These are phyloP conservation scores for Pitta sordida DNA, from an alignment of 2,113 vertebrate species.

Conservation along the genomic window DNA sequence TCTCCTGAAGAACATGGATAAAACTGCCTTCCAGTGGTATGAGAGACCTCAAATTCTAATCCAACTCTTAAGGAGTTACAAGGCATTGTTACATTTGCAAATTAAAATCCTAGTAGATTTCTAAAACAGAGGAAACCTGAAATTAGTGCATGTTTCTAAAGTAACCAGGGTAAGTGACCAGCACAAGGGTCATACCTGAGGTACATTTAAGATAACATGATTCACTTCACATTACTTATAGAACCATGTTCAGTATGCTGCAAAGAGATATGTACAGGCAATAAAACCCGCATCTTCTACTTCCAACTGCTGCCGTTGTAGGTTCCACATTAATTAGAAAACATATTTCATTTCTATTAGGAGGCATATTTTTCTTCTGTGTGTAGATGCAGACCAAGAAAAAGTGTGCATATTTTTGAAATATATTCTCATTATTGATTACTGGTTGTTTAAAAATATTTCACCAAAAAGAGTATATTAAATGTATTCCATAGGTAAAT, in stretches of 20 bases:
- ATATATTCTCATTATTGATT: neutral
- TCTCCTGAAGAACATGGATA: neutral
- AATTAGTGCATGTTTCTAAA: neutral
- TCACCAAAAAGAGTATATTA: neutral
- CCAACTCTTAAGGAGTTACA: neutral
- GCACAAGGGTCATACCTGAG: neutral
- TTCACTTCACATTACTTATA: neutral
- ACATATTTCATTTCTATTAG: neutral
- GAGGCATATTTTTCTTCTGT: slow-evolving; percentile 36
- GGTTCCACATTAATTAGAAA: neutral
- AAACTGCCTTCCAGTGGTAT: neutral
- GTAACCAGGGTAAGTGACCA: neutral
- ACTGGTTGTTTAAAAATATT: neutral
- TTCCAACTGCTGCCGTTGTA: neutral
- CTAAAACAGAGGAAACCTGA: neutral
- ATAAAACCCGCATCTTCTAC: neutral
- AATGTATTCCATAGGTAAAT: slow-evolving; percentile 36
- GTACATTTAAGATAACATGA: neutral
- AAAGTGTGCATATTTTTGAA: neutral
- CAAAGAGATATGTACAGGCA: neutral
- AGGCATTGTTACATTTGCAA: neutral
- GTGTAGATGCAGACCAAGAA: slow-evolving; percentile 10
- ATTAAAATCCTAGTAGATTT: neutral
- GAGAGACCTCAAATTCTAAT: neutral
- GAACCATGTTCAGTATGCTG: neutral